Percentiles rank a stretch among this genome's conserved stretches.
Evolutionary conservation across 2,797 vertebrate species (phyloP).

Genomic region (Gila robusta): DNA sequence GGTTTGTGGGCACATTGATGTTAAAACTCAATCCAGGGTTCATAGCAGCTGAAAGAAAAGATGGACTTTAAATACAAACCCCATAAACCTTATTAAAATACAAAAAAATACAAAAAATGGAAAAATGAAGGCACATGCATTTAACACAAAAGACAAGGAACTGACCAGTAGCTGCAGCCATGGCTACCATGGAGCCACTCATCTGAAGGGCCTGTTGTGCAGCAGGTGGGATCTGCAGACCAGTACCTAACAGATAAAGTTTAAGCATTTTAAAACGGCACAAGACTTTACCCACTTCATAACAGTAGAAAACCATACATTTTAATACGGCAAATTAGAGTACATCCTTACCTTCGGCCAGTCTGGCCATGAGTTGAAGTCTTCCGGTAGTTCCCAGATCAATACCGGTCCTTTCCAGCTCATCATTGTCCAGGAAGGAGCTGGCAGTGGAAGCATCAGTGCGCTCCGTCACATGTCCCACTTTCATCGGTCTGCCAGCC

Average conservation of each 20-base stretch:
- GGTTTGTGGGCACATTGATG: constrained; percentile 69
- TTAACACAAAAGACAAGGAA: neutral
- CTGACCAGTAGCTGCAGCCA: constrained; percentile 88
- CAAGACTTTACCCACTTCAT: neutral
- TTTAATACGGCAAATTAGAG: neutral
- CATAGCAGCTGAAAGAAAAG: constrained; percentile 58
- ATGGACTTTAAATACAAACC: neutral
- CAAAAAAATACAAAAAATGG: neutral
- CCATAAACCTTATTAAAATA: neutral
- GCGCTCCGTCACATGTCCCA: constrained; percentile 94
- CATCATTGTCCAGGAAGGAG: constrained; percentile 93
- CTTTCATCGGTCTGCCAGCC: constrained; percentile 97
- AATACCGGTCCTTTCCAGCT: constrained; percentile 92
- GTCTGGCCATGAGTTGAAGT: constrained; percentile 94
- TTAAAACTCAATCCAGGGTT: constrained; percentile 75
- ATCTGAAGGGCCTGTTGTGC: constrained; percentile 97
- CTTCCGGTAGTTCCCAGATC: constrained; percentile 94
- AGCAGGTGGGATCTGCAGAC: constrained; percentile 93
- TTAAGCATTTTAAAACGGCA: neutral
- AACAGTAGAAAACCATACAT: neutral
- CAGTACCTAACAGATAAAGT: constrained; percentile 82
- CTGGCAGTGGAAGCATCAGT: constrained; percentile 89
- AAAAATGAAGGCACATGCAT: neutral
- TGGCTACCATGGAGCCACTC: constrained; percentile 94
- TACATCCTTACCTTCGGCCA: constrained; percentile 86